Base-by-base conservation (phyloP, 2,888 invertebrate species). In the Patella depressa region DNA sequence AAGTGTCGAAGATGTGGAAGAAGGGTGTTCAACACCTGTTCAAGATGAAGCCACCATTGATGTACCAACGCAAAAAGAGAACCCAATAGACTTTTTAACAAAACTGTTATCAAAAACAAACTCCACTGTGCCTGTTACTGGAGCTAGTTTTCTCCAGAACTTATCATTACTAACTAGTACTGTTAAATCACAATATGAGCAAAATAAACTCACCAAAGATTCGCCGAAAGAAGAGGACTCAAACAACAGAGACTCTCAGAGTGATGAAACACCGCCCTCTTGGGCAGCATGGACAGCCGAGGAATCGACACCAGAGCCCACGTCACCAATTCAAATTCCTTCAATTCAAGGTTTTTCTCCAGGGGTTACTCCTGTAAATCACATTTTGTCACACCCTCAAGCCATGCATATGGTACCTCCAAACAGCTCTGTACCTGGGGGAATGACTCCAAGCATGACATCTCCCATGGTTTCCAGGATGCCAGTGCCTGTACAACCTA, bases 71-170 rank as follows among this genome's bases (percentile, higher is more conserved):
- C 79, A 82, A 73, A 81, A 80, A 71, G 83, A 83, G 69, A 89
- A 88, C 76, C 88, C 89, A 11, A 88, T 89, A 53, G 89, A 89
- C 79, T 88, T 89, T 79, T 81, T 89, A 15, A 88, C 87, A 65
- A 85, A 88, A 80, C 81, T 89, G 54, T 82, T 89, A 29, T 84
- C 86, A 53, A 87, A 89, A 79, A 84, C 88, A 12, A 85, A 85
- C 54, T 88, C 85, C 78, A 78, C 83, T 14, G 83, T 85, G 2
- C 72, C 80, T 3, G 77, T 80, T n/a, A 81, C 80, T 24, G 86
- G 85, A 74, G 82, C 86, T 15, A 85, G 84, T 71, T 88, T 89
- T 75, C 78, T 89, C 34, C 87, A 88, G 73, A 88, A 85, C 75
- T 81, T 89, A 69, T 84, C 87, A 4, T 78, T 88, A 72, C 80